Conservation (phyloP, 2,113 vertebrate species). For the Leuciscus idus region DNA sequence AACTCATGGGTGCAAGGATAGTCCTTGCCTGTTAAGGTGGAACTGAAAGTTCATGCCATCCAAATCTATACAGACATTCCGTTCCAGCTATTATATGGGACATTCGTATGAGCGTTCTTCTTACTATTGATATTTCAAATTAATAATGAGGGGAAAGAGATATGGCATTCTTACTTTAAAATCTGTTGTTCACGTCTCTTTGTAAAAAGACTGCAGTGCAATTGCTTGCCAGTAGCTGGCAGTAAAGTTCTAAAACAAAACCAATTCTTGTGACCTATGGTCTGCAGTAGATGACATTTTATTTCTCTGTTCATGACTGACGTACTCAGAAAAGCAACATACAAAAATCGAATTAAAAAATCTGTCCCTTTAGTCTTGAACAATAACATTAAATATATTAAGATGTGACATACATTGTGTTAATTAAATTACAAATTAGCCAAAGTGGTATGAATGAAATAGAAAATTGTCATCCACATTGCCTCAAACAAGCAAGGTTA, state of each 20-base stretch:
- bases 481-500: too few species aligned
- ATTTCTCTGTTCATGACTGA: not conserved
- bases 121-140: not conserved
- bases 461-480: not conserved
- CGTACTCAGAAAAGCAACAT: not conserved
- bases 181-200: not conserved
- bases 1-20: not conserved
- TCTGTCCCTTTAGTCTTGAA: not conserved
- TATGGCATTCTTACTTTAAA: too few species aligned
- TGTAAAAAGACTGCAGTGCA: not conserved
- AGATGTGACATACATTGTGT: not conserved
- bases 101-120: not conserved
- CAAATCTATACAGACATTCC: not conserved
- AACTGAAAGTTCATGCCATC: not conserved
- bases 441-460: not conserved
- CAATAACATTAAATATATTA: not conserved
- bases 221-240: constrained; percentile 10
- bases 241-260: constrained; percentile 1
- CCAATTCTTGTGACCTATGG: not conserved
- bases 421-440: not conserved
- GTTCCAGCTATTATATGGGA: not conserved
- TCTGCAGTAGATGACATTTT: not conserved
- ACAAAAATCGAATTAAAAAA: not conserved
- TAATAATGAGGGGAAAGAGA: too few species aligned
- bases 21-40: not conserved